Base-by-base conservation (phyloP, 2,797 vertebrate species). In the Acanthornis magna region DNA sequence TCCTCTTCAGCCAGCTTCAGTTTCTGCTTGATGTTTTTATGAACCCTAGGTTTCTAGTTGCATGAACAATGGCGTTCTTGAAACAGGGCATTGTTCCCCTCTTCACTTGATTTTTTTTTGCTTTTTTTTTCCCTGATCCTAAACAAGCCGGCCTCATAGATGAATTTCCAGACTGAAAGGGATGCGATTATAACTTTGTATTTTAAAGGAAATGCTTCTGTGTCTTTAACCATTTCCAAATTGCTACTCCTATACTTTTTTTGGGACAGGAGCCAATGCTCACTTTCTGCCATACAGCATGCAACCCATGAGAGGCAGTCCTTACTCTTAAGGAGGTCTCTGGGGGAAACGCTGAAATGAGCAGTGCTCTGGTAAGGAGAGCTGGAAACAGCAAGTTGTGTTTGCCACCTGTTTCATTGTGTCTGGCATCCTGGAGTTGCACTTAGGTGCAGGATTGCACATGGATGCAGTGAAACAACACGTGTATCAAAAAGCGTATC, bases 11-110 rank as follows among this genome's bases (percentile, higher is more conserved):
- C 67, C 65, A 83, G n/a, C 54, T 87, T 91, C 60, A 82, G 77
- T 95, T 95, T 94, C 88, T 95, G 65, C 81, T 91, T 93, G 72
- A 85, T 95, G 73, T 83, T 96, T 97, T 96, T 83, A 93, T 91
- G 92, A 62, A 95, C 38, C 54, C 60, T 93, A 91, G 45, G 70
- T 96, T 96, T 97, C 87, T 91, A 96, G 78, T 87, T 90, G 40
- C 22, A 84, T 7, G 36, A 83, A 91, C 63, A 97, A 93, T 77
- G 67, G 10, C 25, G 67, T 93, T 93, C 58, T 88, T 78, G 62
- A 90, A 91, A 79, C 11, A 73, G 32, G 45, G 34, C 36, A 94
- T 91, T 88, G 48, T 82, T 96, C 66, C 85, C 21, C 77, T 88
- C 55, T 85, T 17, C 20, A 23, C 8, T 36, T 43, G 32, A 23